Percentiles rank a stretch among this genome's conserved stretches.
phyloP scores from a whole-genome alignment of 2,888 invertebrate species.

The Bugulina stolonifera region DNA sequence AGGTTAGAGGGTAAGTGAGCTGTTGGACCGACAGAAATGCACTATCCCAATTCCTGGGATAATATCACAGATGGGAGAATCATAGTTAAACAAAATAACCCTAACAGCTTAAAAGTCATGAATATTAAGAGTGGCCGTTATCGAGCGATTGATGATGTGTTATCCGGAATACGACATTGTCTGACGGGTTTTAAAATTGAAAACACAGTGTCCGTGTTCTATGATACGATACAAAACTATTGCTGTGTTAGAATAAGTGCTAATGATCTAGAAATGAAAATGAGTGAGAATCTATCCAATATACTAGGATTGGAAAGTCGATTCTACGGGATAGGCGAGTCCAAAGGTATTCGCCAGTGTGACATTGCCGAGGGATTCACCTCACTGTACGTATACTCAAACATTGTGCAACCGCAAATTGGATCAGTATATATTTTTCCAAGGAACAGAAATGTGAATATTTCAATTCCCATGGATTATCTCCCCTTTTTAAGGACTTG shows the following conservation, averaged over 20 bases:
- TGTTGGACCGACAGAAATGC: background rate
- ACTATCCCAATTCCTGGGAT: background rate
- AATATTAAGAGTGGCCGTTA: background rate
- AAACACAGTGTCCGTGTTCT: background rate
- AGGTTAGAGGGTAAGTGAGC: background rate
- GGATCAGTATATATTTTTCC: background rate
- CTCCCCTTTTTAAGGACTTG: background rate
- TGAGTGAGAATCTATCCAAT: background rate
- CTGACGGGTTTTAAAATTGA: background rate
- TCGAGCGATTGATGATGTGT: background rate
- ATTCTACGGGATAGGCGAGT: background rate
- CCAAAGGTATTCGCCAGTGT: background rate
- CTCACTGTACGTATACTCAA: background rate
- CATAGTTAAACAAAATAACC: background rate
- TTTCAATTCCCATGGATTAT: background rate
- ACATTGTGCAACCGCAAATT: background rate
- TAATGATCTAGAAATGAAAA: background rate
- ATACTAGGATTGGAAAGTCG: background rate
- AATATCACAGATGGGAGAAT: background rate
- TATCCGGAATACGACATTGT: background rate
- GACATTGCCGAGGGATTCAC: background rate
- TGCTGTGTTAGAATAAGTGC: background rate
- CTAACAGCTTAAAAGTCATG: background rate
- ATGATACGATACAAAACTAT: background rate
- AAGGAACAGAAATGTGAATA: background rate